Evolutionary conservation across 2,888 invertebrate species (phyloP).

Genomic region (Tetramorium bicarinatum): DNA sequence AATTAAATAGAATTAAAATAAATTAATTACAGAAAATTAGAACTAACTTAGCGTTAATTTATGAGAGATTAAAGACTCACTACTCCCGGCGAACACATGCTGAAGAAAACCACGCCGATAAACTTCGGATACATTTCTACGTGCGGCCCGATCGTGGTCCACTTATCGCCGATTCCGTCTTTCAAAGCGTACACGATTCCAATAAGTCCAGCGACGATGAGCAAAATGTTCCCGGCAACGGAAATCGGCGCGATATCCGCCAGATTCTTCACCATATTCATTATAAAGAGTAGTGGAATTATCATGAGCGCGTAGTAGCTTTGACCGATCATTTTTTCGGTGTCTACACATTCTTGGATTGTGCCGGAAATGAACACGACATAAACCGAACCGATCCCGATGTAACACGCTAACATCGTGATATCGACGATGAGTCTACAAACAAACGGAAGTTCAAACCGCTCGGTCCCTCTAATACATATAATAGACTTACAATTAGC

Average conservation of each 20-base stretch:
- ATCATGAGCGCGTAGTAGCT: conserved; percentile 72
- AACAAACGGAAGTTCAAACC: neutral
- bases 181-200: conserved; percentile 73
- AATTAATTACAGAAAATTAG: neutral
- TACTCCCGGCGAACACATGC: conserved; percentile 77
- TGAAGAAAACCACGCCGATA: conserved; percentile 76
- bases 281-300: conserved; percentile 73
- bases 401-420: conserved; percentile 72
- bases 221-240: conserved; percentile 71
- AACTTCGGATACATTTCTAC: conserved; percentile 74
- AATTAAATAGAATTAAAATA: neutral
- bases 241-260: conserved; percentile 72
- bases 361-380: conserved; percentile 75
- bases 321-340: conserved; percentile 64
- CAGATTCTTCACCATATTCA: conserved; percentile 74
- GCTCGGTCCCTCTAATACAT: neutral
- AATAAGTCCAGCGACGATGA: conserved; percentile 68
- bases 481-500: neutral
- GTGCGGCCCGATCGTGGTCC: conserved; percentile 68
- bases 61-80: conserved; percentile 58
- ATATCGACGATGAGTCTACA: conserved; percentile 70
- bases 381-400: conserved; percentile 78
- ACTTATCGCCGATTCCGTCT: conserved; percentile 70
- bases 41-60: neutral
- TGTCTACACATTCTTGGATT: conserved; percentile 73